Evolutionary conservation across 2,888 invertebrate genomes (phyloP), one percentile per base, ranked within the genome.

Genomic region (Crepidodera aurea): DNA sequence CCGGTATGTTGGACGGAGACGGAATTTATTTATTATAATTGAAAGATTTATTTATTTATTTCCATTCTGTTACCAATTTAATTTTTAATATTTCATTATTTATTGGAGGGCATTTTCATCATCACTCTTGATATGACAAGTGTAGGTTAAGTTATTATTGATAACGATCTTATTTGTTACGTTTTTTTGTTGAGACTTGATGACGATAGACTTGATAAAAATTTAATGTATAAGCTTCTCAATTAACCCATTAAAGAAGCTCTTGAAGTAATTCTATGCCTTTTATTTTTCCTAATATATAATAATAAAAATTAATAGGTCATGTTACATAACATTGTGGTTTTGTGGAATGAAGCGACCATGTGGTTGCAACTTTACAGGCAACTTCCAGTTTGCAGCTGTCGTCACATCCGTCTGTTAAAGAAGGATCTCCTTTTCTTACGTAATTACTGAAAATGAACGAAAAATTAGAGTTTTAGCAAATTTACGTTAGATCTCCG

Each of bases 141-240:
- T 51, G 32, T 67, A 66, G 66, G 60, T 42, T 68, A 68, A 66
- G 65, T 64, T 66, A 66, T 56, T 63, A 66, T 56, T 63, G 67
- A 71, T 75, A 69, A 70, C 69, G 67, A 69, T 68, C 66, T 73
- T 70, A 68, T 61, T 69, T 71, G 70, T 71, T 72, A 71, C 71
- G 69, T 68, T 74, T 71, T n/a, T 69, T 70, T 60, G 62, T 73
- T 74, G 68, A 48, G 13, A 76, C 72, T 77, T 79, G 78, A 77
- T 79, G 78, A 78, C 75, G 77, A 79, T 79, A 77, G 76, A 79
- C 80, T 79, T 79, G 80, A 76, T 75, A 40, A 73, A 75, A 48
- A 74, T 72, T 74, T 74, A 74, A 74, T 78, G 72, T 77, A 75
- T 72, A 73, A 75, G 78, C 79, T 80, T 80, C 80, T 78, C 72